Conservation (phyloP, 2,888 invertebrate species). For the Eutolmus rufibarbis region DNA sequence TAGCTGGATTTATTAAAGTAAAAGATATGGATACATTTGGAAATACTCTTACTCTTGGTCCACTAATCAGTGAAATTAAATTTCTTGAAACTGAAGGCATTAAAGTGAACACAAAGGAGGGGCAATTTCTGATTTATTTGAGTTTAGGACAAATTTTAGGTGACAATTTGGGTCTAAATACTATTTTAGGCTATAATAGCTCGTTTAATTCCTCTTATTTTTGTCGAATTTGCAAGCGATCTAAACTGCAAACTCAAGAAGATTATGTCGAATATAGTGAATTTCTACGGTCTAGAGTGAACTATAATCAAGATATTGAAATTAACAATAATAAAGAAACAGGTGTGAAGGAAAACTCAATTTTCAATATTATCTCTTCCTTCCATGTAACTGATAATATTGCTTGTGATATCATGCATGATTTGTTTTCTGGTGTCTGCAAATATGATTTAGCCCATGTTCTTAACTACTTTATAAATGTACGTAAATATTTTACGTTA, state of each 20-base stretch:
- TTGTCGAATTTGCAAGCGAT: conserved; percentile 23
- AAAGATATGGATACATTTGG: too few relatives aligned
- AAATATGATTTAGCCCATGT: not conserved
- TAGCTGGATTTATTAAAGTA: too few relatives aligned
- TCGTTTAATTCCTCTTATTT: too few relatives aligned
- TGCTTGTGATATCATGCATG: conserved; percentile 21
- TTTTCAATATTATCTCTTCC: not conserved
- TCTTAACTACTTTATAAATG: not conserved
- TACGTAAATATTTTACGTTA: not conserved
- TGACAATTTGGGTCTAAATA: too few relatives aligned
- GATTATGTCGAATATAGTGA: too few relatives aligned
- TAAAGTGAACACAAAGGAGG: not conserved
- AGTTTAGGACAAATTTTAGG: conserved; percentile 20
- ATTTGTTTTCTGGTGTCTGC: conserved; percentile 28
- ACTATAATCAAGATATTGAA: too few relatives aligned
- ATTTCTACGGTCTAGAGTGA: not conserved
- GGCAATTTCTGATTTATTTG: not conserved
- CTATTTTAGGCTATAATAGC: conserved; percentile 31
- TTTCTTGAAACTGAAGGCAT: not conserved
- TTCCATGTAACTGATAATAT: conserved; percentile 22
- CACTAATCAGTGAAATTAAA: too few relatives aligned
- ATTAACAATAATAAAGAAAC: not conserved
- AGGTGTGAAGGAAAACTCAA: not conserved
- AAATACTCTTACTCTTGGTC: too few relatives aligned
- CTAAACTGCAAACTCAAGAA: not conserved